phyloP scores from a whole-genome alignment of 2,888 invertebrate genomes.

The Epiperipatus broadwayi region DNA sequence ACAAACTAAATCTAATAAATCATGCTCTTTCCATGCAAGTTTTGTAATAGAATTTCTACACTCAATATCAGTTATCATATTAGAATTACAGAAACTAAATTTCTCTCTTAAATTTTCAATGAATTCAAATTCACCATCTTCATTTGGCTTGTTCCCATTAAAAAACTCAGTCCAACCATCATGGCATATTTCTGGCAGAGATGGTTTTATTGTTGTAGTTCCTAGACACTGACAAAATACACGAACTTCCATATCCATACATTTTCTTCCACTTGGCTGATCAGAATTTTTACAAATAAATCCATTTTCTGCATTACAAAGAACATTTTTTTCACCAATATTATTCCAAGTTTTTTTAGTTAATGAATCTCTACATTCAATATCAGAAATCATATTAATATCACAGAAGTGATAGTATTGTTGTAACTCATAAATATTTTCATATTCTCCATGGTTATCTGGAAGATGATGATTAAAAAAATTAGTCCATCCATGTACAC shows the following conservation, averaged over 20 bases:
- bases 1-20: constrained; percentile 11
- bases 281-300: constrained; percentile 16
- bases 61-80: constrained; percentile 18
- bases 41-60: constrained; percentile 16
- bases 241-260: constrained; percentile 24
- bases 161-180: constrained; percentile 27
- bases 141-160: constrained; percentile 19
- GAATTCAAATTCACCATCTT: constrained; percentile 18
- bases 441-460: constrained; percentile 16
- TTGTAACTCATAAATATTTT: constrained; percentile 17
- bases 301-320: constrained; percentile 16
- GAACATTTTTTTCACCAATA: constrained; percentile 12
- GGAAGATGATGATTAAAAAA: constrained; percentile 17
- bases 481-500: constrained; percentile 17
- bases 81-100: constrained; percentile 17
- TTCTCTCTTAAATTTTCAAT: constrained; percentile 16
- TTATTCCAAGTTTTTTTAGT: no score
- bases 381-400: constrained; percentile 16
- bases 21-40: no score
- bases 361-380: constrained; percentile 18
- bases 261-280: constrained; percentile 15
- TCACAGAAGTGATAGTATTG: constrained; percentile 16
- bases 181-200: no score
- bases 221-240: constrained; percentile 22
- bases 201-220: no score